These are phyloP conservation scores for Limnephilus auricula DNA, from an alignment of 2,888 invertebrate genomes.

Conservation along the genomic window DNA sequence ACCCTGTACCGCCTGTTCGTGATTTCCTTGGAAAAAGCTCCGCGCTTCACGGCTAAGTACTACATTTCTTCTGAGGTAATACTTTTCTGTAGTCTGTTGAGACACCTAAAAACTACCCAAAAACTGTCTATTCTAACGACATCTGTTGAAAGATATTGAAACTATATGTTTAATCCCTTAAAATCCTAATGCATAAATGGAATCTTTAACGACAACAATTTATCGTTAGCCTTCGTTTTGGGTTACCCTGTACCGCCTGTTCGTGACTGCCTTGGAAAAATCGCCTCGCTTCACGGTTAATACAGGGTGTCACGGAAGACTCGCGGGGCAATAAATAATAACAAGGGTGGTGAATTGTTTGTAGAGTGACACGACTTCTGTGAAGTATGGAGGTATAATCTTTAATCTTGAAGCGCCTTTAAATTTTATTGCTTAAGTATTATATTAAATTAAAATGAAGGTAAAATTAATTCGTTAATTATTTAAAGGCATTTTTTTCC, in stretches of 20 bases:
- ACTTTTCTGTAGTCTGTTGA: too few species aligned
- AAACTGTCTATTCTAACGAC: too few species aligned
- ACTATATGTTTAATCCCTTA: too few species aligned
- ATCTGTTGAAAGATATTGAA: too few species aligned
- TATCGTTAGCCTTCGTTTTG: background rate
- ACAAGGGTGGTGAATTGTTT: slow-evolving; percentile 45
- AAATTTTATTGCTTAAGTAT: background rate
- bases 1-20: background rate
- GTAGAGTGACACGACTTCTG: slow-evolving; percentile 30
- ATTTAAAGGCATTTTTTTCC: background rate
- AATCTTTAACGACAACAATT: background rate
- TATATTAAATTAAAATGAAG: background rate
- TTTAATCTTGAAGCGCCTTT: background rate
- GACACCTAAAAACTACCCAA: too few species aligned
- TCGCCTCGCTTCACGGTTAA: background rate
- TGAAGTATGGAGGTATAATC: background rate
- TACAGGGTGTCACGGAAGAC: slow-evolving; percentile 55
- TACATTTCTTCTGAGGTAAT: too few species aligned
- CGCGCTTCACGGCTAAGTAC: background rate
- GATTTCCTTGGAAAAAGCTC: background rate
- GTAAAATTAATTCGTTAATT: background rate
- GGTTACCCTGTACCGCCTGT: background rate
- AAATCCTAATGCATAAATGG: too few species aligned
- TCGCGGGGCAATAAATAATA: slow-evolving; percentile 47
- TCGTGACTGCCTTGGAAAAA: background rate